These are phyloP conservation scores for Ceratina calcarata DNA, from an alignment of 1,140 invertebrate species.

Conservation along the genomic window DNA sequence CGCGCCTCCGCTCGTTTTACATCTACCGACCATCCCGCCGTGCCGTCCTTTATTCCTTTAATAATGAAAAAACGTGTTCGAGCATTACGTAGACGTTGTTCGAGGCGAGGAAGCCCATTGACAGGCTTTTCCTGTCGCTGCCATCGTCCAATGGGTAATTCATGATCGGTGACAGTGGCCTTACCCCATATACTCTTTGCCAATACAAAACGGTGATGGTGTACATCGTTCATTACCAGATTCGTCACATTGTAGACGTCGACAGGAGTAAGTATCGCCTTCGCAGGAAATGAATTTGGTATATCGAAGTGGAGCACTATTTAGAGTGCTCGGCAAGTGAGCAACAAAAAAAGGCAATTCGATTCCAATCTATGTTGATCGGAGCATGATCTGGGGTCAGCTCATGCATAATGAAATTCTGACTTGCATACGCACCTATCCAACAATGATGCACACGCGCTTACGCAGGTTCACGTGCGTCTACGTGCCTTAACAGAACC, in stretches of 20 bases:
- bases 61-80: slow-evolving; percentile 32
- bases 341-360: slow-evolving; percentile 55
- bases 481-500: background rate
- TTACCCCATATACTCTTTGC: slow-evolving; percentile 24
- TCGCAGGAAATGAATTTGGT: slow-evolving; percentile 10
- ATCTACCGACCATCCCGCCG: background rate
- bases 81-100: slow-evolving; percentile 42
- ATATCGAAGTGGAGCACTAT: background rate
- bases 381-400: slow-evolving; percentile 67
- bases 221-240: too few relatives aligned
- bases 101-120: slow-evolving; percentile 28
- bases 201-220: background rate
- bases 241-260: background rate
- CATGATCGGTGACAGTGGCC: slow-evolving; percentile 25
- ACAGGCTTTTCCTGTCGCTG: slow-evolving; percentile 35
- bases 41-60: background rate
- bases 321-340: too few relatives aligned
- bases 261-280: background rate
- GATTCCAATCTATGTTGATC: slow-evolving; percentile 71
- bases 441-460: background rate
- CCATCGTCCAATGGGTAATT: slow-evolving; percentile 40
- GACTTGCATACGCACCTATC: slow-evolving; percentile 59
- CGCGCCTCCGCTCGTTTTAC: background rate
- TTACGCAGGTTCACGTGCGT: background rate
- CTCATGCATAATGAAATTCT: slow-evolving; percentile 71